These are phyloP conservation scores for Drosophila aff. DNA, from an alignment of 1,140 invertebrate genomes.

Conservation along the genomic window DNA sequence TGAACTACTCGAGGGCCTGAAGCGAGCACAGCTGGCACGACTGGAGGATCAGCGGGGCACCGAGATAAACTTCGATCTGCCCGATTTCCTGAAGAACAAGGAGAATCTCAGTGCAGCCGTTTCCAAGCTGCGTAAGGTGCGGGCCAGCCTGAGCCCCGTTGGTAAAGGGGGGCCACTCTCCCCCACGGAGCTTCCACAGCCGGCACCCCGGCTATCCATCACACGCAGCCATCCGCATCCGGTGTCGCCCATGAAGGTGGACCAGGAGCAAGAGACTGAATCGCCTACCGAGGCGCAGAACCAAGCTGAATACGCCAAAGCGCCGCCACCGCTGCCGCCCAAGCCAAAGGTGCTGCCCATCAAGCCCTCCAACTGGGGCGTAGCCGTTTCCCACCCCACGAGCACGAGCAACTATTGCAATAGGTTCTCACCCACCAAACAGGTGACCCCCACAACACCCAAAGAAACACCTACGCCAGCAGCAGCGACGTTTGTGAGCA, in stretches of 20 bases:
- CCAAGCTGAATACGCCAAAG: conserved; percentile 66
- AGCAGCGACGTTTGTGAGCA: conserved; percentile 49
- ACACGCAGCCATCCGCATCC: conserved; percentile 51
- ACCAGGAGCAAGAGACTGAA: conserved; percentile 61
- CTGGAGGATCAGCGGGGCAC: conserved; percentile 93
- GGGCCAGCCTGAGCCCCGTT: conserved; percentile 71
- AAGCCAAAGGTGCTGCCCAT: conserved; percentile 87
- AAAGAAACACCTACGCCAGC: conserved; percentile 44
- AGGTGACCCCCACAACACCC: conserved; percentile 32
- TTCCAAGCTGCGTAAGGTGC: conserved; percentile 74
- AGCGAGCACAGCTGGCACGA: conserved; percentile 90
- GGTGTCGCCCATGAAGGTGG: conserved; percentile 75
- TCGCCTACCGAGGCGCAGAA: conserved; percentile 36
- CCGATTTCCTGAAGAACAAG: conserved; percentile 91
- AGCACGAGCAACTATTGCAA: conserved; percentile 65
- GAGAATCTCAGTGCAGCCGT: conserved; percentile 81
- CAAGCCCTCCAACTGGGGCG: conserved; percentile 87
- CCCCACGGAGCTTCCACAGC: conserved; percentile 67
- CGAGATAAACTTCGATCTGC: conserved; percentile 92
- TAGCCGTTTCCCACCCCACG: conserved; percentile 34
- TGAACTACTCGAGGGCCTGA: conserved; percentile 91
- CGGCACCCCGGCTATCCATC: conserved; percentile 78
- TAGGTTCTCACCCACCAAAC: conserved; percentile 68
- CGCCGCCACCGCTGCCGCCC: conserved; percentile 87
- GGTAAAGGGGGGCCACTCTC: conserved; percentile 42